These are phyloP conservation scores for Octopus sinensis DNA, from an alignment of 1,140 invertebrate genomes.

Conservation along the genomic window DNA sequence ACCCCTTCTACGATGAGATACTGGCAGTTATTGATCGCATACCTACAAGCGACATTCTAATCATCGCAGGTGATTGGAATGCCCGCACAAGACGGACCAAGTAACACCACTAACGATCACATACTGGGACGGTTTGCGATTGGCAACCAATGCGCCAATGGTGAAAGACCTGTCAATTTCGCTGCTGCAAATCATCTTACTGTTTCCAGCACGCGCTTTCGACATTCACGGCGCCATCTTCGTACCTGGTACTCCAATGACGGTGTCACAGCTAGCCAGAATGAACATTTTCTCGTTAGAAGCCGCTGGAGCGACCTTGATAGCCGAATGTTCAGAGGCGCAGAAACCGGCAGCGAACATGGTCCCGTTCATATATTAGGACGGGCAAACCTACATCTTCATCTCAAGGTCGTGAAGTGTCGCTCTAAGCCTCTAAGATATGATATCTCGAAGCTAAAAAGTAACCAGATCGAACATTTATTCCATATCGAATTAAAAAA, in stretches of 20 bases:
- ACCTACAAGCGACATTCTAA: background rate
- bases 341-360: background rate
- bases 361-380: background rate
- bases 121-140: background rate
- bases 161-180: background rate
- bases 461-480: background rate
- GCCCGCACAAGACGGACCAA: background rate
- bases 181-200: too few relatives aligned
- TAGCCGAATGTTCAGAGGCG: background rate
- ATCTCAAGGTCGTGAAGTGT: background rate
- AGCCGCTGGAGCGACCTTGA: background rate
- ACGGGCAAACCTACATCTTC: background rate
- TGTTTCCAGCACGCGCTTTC: too few relatives aligned
- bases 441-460: background rate
- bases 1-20: background rate
- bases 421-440: background rate
- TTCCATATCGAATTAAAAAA: background rate
- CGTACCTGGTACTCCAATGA: background rate
- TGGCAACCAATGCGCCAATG: background rate
- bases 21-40: background rate
- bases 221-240: background rate
- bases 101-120: background rate
- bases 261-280: background rate
- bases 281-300: background rate
- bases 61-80: too few relatives aligned